Percentiles rank a stretch among this genome's conserved stretches.
Conservation (phyloP, 2,888 invertebrate genomes). For the Yponomeuta sedellus region DNA sequence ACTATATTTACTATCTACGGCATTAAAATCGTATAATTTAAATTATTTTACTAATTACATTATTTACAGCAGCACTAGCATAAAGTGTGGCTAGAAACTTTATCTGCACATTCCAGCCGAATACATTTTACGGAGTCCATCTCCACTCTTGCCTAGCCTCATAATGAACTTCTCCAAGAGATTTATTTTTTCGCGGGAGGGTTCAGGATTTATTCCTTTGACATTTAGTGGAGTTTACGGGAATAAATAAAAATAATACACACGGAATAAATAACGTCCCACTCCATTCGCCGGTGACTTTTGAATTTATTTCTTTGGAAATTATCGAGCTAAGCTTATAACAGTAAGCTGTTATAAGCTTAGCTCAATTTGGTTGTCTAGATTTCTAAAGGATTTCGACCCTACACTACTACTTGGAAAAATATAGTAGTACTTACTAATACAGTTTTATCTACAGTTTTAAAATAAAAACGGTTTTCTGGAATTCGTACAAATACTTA, state of each 20-base stretch:
- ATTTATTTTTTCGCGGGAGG: slow-evolving; percentile 37
- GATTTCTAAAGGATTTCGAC: too few relatives aligned
- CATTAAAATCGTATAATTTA: too few relatives aligned
- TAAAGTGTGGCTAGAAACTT: too few relatives aligned
- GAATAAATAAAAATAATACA: slow-evolving; percentile 38
- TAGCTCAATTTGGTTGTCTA: too few relatives aligned
- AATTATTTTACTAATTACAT: too few relatives aligned
- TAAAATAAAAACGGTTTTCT: too few relatives aligned
- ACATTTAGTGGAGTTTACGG: slow-evolving; percentile 50
- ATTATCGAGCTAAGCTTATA: background rate
- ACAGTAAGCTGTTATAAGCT: too few relatives aligned
- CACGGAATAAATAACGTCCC: slow-evolving; percentile 14
- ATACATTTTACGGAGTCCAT: slow-evolving; percentile 23
- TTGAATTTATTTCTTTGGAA: background rate
- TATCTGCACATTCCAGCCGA: slow-evolving; percentile 14
- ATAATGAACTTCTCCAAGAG: slow-evolving; percentile 42
- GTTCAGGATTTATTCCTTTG: slow-evolving; percentile 52
- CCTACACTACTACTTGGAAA: too few relatives aligned
- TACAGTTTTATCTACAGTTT: too few relatives aligned
- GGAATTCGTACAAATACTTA: too few relatives aligned
- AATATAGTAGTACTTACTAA: too few relatives aligned
- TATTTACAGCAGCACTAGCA: too few relatives aligned
- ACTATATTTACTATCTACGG: background rate
- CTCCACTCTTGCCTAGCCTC: slow-evolving; percentile 28
- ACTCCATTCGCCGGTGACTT: slow-evolving; percentile 17